Conservation (phyloP, 2,888 invertebrate genomes). For the Drosophila borborema region DNA sequence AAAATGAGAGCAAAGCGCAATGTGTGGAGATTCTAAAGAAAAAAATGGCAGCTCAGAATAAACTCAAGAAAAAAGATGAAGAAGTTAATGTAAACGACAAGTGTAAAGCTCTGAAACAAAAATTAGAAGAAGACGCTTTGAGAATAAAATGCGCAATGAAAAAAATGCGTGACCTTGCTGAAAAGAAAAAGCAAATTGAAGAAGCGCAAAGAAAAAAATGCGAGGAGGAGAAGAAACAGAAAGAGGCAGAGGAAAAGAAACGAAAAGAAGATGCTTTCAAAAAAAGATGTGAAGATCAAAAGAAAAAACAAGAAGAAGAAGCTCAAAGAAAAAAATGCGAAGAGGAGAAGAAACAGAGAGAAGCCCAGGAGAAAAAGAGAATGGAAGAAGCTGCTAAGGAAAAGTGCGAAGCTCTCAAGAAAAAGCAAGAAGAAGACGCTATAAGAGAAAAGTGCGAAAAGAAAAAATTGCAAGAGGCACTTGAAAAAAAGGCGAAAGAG, state of each 20-base stretch:
- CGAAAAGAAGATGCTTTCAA: constrained; percentile 1
- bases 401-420: background rate
- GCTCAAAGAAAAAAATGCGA: background rate
- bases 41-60: background rate
- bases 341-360: background rate
- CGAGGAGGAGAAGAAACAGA: background rate
- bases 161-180: no score
- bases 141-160: background rate
- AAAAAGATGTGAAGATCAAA: background rate
- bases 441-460: background rate
- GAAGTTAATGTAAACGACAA: background rate
- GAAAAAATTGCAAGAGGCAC: background rate
- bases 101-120: constrained; percentile 1
- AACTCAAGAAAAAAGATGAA: background rate
- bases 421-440: background rate
- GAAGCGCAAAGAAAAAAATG: no score
- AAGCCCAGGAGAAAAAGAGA: background rate
- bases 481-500: background rate
- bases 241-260: background rate
- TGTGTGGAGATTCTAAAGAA: background rate
- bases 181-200: background rate
- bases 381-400: background rate
- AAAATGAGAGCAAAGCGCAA: background rate
- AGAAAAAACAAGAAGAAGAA: no score
- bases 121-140: background rate